Evolutionary conservation across 2,888 invertebrate species (phyloP), one percentile per base, ranked within the genome.

Genomic region (Crepidodera aurea): DNA sequence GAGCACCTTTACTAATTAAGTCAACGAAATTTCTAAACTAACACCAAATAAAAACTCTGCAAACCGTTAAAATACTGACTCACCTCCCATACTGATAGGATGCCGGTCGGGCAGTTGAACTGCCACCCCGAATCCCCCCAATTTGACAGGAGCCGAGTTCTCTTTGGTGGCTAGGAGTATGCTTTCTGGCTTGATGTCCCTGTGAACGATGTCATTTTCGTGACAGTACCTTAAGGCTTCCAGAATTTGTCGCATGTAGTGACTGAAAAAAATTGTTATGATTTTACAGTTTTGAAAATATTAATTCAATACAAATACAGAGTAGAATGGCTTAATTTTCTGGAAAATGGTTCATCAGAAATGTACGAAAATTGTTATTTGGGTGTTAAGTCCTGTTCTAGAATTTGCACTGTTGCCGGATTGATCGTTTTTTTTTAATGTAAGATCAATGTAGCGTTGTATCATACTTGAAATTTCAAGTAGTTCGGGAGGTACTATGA

Each of bases 221-320:
- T 99, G 99, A 81, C 98, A 98, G 85, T 98, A 99, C 74, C 95
- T 89, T 54, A 99, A 84, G 1, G 98, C 98, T 81, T 98, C 98
- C 70, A 99, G 84, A 68, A 99, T 94, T 83, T 99, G 98, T 57
- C 96, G 89, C 94, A 98, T 95, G 86, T 99, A 99, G 85, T 99
- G 98, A 81, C 97, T 96, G 86, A 1, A 85, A 84, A 62, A 71
- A 70, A 55, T n/a, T 63, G 56, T n/a, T n/a, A n/a, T n/a, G n/a
- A n/a, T n/a, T n/a, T n/a, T n/a, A n/a, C n/a, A n/a, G n/a, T n/a
- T n/a, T n/a, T n/a, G n/a, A n/a, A n/a, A n/a, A n/a, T n/a, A n/a
- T n/a, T n/a, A n/a, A n/a, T n/a, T n/a, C n/a, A n/a, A n/a, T n/a
- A n/a, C n/a, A n/a, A n/a, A n/a, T n/a, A n/a, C n/a, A n/a, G n/a